Evolutionary conservation across 2,113 vertebrate species (phyloP), one percentile per base, ranked within the genome.

Genomic region (Argyrosomus japonicus): DNA sequence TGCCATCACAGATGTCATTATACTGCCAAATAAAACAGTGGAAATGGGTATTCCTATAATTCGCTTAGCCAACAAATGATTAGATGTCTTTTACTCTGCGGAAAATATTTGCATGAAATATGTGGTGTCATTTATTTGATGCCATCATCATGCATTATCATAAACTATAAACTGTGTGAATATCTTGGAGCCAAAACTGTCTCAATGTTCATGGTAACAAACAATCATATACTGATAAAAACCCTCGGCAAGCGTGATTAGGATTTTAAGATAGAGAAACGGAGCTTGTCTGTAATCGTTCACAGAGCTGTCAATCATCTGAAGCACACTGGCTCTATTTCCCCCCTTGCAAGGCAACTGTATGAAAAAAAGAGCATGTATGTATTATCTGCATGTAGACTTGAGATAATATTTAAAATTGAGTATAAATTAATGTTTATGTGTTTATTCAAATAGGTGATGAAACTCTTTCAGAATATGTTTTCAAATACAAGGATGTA

Each of bases 291-390:
- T 86, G 67, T 88, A 79, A 79, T 73, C 77, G 86, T 92, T 89
- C 85, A 87, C 64, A 86, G 82, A 89, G 23, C 84, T 86, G 92
- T 86, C 92, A 93, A 45, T 93, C 91, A 92, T 83, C 67, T 32
- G 36, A 86, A 88, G 89, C 61, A 23, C 69, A 51, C 73, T 86
- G 91, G 90, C 86, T 89, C 77, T 81, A 84, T 78, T 61, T 87
- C 93, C 86, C 92, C 88, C 81, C 82, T 85, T 75, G 72, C 85
- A 67, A 79, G 75, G 83, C 67, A 45, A 76, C 69, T 65, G 57
- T 27, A 36, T 77, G 72, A 69, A 65, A 69, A 43, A 67, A 71
- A 40, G 65, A 81, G 56, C 71, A 73, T n/a, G 29, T 13, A 65
- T 75, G 23, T 61, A 12, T 18, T 45, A 51, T 64, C 69, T 54